Base-by-base conservation (phyloP, 2,888 invertebrate genomes). In the Phoronis australis region DNA sequence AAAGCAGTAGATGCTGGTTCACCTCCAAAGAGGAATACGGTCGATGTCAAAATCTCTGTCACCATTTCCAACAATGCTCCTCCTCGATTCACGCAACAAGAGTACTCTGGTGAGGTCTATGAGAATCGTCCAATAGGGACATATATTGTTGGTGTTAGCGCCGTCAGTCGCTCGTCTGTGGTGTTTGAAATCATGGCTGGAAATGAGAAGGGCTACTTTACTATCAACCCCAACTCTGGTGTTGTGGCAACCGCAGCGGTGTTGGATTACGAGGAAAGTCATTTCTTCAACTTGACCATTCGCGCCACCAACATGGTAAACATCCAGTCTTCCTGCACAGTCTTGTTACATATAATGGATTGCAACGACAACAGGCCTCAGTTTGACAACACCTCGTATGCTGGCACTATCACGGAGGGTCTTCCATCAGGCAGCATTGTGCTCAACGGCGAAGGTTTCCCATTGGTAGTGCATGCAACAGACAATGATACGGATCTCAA, bases 1-100 rank as follows among this genome's bases (percentile, higher is more conserved):
- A 90, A 87, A 15, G 88, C 95, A 59, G 80, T 92, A 47, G 95
- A 96, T 77, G 92, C 92, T 67, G 85, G 85, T 46, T 87, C 85
- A 0, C 66, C 65, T 4, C 81, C 86, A 0, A 77, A 87, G 55
- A 84, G 85, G 46, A 84, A 87, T 50, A 85, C 88, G 47, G 83
- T 92, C 47, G 88, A 88, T 44, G 88, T 95, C 21, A 90, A 90
- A 77, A 86, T 96, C 54, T 81, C 85, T 74, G 83, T 95, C 37
- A 88, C 90, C 4, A 88, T 93, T 83, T 88, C 93, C 76, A 94
- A 95, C 75, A 95, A 96, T 71, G 93, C 94, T 76, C 86, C 87
- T n/a, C 96, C 96, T 0, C 82, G 83, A 66, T 95, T 95, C 77
- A 50, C 59, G 12, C 41, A 54, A 4, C 9, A 46, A 0, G 64